These are phyloP conservation scores for Ophioninae sp. DNA, from an alignment of 2,888 invertebrate genomes.

Conservation along the genomic window DNA sequence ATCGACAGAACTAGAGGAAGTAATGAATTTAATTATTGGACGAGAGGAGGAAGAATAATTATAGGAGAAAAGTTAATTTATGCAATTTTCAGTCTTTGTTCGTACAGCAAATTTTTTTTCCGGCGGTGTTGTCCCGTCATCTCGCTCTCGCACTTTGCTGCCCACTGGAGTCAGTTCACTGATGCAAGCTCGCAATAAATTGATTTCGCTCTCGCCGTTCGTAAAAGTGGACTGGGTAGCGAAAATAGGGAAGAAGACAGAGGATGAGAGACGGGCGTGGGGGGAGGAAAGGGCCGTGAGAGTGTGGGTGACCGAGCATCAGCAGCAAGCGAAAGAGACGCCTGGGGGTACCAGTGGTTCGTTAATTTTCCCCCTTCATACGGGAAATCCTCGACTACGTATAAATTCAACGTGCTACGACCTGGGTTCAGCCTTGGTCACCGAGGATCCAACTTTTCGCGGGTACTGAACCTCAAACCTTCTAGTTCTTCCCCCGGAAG, in stretches of 20 bases:
- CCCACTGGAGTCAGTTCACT: constrained; percentile 27
- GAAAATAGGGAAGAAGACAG: constrained; percentile 16
- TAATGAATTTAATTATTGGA: neutral
- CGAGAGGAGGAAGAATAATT: constrained; percentile 15
- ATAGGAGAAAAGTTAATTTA: neutral
- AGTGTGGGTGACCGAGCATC: constrained; percentile 22
- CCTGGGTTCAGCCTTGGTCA: constrained; percentile 50
- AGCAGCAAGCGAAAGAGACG: constrained; percentile 49
- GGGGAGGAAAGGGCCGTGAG: neutral
- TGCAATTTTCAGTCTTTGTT: neutral
- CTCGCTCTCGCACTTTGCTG: constrained; percentile 16
- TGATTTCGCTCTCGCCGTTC: constrained; percentile 54
- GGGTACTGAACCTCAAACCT: constrained; percentile 8
- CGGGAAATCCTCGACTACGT: constrained; percentile 58
- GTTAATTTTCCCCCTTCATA: constrained; percentile 57
- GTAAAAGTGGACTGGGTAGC: constrained; percentile 16
- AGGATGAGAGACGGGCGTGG: neutral
- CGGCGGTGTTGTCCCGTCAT: constrained; percentile 28
- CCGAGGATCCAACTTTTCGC: constrained; percentile 44
- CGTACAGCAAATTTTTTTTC: constrained; percentile 13
- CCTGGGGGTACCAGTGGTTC: constrained; percentile 57
- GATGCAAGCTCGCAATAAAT: constrained; percentile 57
- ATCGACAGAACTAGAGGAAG: neutral
- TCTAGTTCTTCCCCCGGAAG: constrained; percentile 29
- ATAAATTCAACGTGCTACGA: constrained; percentile 51